Conservation (phyloP, 2,797 vertebrate genomes). For the Lateolabrax maculatus region DNA sequence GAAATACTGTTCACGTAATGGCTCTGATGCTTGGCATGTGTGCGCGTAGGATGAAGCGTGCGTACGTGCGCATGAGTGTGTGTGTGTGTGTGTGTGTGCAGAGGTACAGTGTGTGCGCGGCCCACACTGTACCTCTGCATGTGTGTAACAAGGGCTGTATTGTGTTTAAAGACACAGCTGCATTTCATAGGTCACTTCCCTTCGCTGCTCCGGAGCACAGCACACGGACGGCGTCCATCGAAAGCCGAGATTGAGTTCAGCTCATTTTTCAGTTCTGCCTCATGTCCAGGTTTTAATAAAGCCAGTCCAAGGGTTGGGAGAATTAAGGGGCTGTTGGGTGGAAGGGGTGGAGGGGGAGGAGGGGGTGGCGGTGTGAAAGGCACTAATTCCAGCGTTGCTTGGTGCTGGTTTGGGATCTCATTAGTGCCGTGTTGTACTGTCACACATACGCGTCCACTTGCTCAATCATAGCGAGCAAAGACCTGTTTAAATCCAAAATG, state of each 20-base stretch:
- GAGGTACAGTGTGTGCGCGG: too few species aligned
- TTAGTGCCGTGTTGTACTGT: constrained; percentile 85
- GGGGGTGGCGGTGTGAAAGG: constrained; percentile 47
- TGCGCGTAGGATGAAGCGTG: constrained; percentile 35
- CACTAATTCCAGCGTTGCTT: constrained; percentile 77
- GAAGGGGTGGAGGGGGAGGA: constrained; percentile 10
- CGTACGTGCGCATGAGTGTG: constrained; percentile 11
- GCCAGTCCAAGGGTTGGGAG: constrained; percentile 62
- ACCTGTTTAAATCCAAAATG: constrained; percentile 86
- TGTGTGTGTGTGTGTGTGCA: too few species aligned
- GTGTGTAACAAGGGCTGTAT: constrained; percentile 58
- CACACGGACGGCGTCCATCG: constrained; percentile 47
- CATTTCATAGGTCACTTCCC: constrained; percentile 74
- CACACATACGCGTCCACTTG: constrained; percentile 76
- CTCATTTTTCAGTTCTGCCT: constrained; percentile 80
- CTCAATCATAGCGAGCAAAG: constrained; percentile 82
- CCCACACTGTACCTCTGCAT: not conserved
- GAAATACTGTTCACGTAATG: constrained; percentile 61
- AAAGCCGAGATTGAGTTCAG: constrained; percentile 69
- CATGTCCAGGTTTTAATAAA: constrained; percentile 83
- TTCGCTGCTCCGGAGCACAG: constrained; percentile 47
- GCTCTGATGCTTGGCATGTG: constrained; percentile 46
- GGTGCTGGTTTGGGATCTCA: constrained; percentile 78
- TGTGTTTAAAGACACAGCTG: constrained; percentile 69
- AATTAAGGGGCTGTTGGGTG: constrained; percentile 61